Percentiles rank a stretch among this genome's conserved stretches.
Evolutionary conservation across 2,888 invertebrate genomes (phyloP).

Genomic region (Ametastegia equiseti): DNA sequence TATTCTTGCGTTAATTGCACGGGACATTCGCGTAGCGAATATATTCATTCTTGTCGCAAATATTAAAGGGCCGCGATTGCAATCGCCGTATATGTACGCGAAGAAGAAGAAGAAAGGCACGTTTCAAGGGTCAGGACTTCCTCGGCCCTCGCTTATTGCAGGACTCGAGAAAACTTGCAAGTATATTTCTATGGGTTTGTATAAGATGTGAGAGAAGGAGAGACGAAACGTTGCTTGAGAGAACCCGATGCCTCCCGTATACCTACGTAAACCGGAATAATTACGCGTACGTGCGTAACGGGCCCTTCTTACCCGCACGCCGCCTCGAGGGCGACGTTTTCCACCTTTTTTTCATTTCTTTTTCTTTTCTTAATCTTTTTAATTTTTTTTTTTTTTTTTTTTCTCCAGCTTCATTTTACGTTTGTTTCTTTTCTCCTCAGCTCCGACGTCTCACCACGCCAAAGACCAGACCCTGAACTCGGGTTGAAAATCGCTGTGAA

Average conservation of each 20-base stretch:
- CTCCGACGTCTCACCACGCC: not conserved
- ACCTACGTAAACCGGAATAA: slow-evolving; percentile 41
- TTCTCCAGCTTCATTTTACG: not conserved
- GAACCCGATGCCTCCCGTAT: slow-evolving; percentile 16
- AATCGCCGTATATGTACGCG: not conserved
- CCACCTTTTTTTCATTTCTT: not conserved
- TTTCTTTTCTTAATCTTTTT: too few species aligned
- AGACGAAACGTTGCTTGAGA: not conserved
- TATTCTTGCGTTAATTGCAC: not conserved
- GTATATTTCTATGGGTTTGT: not conserved
- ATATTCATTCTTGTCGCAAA: not conserved
- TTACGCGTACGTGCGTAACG: slow-evolving; percentile 46
- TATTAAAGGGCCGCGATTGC: not conserved
- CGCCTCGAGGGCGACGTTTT: slow-evolving; percentile 35
- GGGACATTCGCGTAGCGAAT: not conserved
- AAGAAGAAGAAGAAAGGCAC: not conserved
- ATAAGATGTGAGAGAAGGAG: not conserved
- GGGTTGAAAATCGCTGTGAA: too few species aligned
- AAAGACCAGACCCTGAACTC: not conserved
- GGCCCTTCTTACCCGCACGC: slow-evolving; percentile 14
- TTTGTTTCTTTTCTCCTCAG: slow-evolving; percentile 10
- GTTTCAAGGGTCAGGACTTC: not conserved
- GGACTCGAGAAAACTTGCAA: too few species aligned
- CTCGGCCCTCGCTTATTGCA: too few species aligned
- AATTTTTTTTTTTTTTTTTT: not conserved